phyloP scores from a whole-genome alignment of 2,888 invertebrate genomes.

The Pyralis farinalis region DNA sequence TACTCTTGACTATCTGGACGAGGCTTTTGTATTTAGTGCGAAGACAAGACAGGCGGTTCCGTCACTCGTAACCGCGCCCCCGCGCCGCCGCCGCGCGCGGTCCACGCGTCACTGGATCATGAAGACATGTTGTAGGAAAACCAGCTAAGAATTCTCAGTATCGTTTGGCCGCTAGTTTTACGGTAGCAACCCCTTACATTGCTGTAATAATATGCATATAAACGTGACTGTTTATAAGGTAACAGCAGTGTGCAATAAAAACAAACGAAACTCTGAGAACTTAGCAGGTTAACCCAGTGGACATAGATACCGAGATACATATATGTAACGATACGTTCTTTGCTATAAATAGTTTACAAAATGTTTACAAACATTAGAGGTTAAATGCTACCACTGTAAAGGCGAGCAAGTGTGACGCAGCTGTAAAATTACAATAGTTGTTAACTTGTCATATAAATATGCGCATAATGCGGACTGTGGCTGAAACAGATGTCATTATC shows the following conservation, averaged over 20 bases:
- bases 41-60: not conserved
- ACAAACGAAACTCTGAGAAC: not conserved
- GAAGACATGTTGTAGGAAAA: not conserved
- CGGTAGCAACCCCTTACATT: no score
- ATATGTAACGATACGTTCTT: conserved; percentile 4
- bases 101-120: conserved; percentile 11
- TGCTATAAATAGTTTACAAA: not conserved
- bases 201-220: no score
- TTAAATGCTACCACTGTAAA: not conserved
- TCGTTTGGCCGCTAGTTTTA: no score
- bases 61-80: not conserved
- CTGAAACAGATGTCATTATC: not conserved
- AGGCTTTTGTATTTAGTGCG: no score
- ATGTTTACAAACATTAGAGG: not conserved
- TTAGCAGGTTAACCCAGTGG: not conserved
- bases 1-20: no score
- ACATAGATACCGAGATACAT: not conserved
- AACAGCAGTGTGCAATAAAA: no score
- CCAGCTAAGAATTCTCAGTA: no score
- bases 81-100: conserved; percentile 15
- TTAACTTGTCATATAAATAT: not conserved
- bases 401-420: not conserved
- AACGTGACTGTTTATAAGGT: no score
- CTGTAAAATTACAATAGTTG: not conserved
- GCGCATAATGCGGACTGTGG: not conserved